Evolutionary conservation across 2,888 invertebrate species (phyloP), one percentile per base, ranked within the genome.

Genomic region (Candidula unifasciata): DNA sequence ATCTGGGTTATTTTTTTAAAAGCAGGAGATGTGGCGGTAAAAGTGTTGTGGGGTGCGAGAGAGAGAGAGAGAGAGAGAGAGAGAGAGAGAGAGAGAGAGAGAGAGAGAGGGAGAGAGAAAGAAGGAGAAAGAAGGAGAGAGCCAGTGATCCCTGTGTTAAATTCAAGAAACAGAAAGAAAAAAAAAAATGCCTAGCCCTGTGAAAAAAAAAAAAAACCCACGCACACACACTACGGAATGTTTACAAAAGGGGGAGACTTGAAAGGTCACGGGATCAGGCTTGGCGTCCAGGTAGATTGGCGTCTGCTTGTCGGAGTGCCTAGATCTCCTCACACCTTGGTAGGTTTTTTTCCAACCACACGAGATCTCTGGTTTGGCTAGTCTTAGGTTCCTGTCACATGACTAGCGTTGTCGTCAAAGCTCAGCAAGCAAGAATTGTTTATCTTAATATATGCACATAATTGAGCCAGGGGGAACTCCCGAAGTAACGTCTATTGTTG

Each of bases 251-350:
- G 79, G 73, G 27, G 44, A 35, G 33, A 6, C 33, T 13, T 5
- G n/a, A 73, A 64, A 71, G 80, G 57, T 68, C 37, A 52, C 30
- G 54, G 80, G 80, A 52, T 79, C 68, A 64, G 71, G 74, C n/a
- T 18, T 16, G 52, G 76, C 54, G 68, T 33, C n/a, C 54, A 68
- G 76, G 77, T 54, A 69, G 66, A 78, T 71, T 78, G 73, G 79
- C 73, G 83, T 60, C 79, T 79, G 64, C 66, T 52, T 66, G 68
- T 68, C 78, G 57, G 33, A 66, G 52, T 71, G 78, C 79, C 71
- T 77, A 27, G 33, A 52, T 83, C 54, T 79, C 79, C 57, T 78
- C 83, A 71, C 83, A 78, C 83, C 78, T 78, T 83, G 57, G 13
- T 57, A 27, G 64, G 69, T 44, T 37, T 69, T 66, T 27, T 30